Evolutionary conservation across 2,113 vertebrate species (phyloP).

Genomic region (Alectura lathami): DNA sequence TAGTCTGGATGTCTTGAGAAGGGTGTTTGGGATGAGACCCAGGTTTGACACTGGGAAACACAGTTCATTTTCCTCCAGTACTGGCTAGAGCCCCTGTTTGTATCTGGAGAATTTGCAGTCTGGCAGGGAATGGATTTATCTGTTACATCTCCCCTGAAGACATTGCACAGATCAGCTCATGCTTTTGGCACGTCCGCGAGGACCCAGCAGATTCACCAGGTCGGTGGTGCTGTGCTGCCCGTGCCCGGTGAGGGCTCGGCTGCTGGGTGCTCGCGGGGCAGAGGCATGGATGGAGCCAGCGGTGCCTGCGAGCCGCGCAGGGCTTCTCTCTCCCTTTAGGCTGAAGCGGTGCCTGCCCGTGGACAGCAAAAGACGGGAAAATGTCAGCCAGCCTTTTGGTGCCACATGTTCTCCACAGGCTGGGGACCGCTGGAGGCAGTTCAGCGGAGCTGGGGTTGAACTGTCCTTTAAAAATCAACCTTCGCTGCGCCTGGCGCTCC

Average conservation of each 20-base stretch:
- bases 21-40: not conserved
- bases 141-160: not conserved
- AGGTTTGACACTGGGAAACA: not conserved
- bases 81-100: not conserved
- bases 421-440: not conserved
- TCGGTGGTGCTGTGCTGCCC: fast-evolving
- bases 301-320: fast-evolving
- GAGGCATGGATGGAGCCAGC: no score
- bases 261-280: not conserved
- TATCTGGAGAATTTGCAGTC: not conserved
- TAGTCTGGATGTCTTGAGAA: not conserved
- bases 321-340: fast-evolving
- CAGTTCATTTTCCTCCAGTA: not conserved
- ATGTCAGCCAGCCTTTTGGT: not conserved
- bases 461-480: constrained; percentile 44
- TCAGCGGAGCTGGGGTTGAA: not conserved
- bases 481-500: not conserved
- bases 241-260: not conserved
- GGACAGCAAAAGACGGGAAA: not conserved
- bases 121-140: not conserved
- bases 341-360: not conserved
- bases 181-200: not conserved
- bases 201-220: not conserved
- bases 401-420: constrained; percentile 29
- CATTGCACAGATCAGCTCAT: not conserved